Conservation (phyloP, 2,797 vertebrate genomes). For the Micromesistius poutassou region DNA sequence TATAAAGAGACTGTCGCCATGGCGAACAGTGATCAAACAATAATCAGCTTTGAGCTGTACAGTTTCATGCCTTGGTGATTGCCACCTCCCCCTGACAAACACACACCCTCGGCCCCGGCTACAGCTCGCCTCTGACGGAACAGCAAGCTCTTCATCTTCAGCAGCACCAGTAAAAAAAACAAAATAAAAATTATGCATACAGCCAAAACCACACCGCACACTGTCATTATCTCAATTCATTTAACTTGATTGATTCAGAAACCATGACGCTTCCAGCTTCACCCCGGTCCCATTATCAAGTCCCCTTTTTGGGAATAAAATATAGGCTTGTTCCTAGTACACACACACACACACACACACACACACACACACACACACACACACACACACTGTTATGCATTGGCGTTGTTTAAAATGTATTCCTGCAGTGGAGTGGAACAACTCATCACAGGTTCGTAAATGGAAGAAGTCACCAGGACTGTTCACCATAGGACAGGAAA, state of each 20-base stretch:
- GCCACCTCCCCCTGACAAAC: slow-evolving; percentile 17
- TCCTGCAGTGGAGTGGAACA: slow-evolving; percentile 50
- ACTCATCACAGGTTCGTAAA: slow-evolving; percentile 56
- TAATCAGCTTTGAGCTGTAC: slow-evolving; percentile 43
- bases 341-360: slow-evolving; percentile 21
- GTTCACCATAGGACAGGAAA: slow-evolving; percentile 49
- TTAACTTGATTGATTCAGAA: slow-evolving; percentile 26
- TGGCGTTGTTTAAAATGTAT: slow-evolving; percentile 42
- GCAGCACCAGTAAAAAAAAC: slow-evolving; percentile 20
- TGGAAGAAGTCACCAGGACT: slow-evolving; percentile 44
- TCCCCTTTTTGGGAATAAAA: slow-evolving; percentile 33
- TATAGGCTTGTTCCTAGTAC: slow-evolving; percentile 33
- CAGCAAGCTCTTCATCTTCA: slow-evolving; percentile 28
- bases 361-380: slow-evolving; percentile 15
- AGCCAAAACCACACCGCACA: slow-evolving; percentile 15
- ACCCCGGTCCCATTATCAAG: slow-evolving; percentile 25
- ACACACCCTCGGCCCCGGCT: background rate
- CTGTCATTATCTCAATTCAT: slow-evolving; percentile 28
- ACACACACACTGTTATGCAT: slow-evolving; percentile 32
- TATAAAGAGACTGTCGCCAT: background rate
- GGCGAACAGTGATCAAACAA: slow-evolving; percentile 35
- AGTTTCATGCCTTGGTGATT: slow-evolving; percentile 47
- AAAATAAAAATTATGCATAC: slow-evolving; percentile 6
- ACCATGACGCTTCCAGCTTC: slow-evolving; percentile 19
- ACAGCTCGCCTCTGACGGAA: slow-evolving; percentile 16